Base-by-base conservation (phyloP, 2,888 invertebrate species). In the Graphium colonna region DNA sequence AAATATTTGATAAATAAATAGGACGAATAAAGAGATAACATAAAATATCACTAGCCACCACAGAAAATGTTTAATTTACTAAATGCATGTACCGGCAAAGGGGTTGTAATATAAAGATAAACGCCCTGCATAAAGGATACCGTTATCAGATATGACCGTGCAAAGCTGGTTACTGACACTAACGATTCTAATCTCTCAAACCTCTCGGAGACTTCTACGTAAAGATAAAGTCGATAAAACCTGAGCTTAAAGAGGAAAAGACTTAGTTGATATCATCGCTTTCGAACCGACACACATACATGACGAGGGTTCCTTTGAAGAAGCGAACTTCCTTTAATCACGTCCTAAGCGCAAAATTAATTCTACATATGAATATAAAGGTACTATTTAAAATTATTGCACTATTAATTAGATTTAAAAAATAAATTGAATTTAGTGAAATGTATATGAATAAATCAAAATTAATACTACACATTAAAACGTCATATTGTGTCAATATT, bases 131-230 rank as follows among this genome's bases (percentile, higher is more conserved):
- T 47, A 36, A 52, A 46, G 36, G 33, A 42, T n/a, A 21, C 26
- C 17, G 31, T 31, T 47, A 53, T 39, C 31, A 38, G 47, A 53
- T 54, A 54, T 54, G 45, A 50, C 40, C 21, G 33, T 50, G 54
- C 44, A 50, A 54, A 54, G 54, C 54, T 49, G 54, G 45, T 54
- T 45, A 50, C 44, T 45, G 44, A 50, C 49, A 40, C 49, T 45
- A 50, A 41, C 41, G 45, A 45, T 54, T 50, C 26, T 50, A 41
- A 54, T 50, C 54, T 50, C 33, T 44, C 12, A 15, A 40, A 50
- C 39, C 49, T 53, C 21, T 36, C 13, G 39, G 26, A 38, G 33
- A 41, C 44, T 26, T n/a, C 21, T 21, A 43, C 40, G 40, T 33
- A 50, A 45, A 26, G 41, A 45, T 50, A 40, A 40, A 49, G 36